A percentile compares a stretch with the other conserved stretches of the same genome.
Conservation (phyloP, 2,888 invertebrate genomes). For the Empis stercorea region DNA sequence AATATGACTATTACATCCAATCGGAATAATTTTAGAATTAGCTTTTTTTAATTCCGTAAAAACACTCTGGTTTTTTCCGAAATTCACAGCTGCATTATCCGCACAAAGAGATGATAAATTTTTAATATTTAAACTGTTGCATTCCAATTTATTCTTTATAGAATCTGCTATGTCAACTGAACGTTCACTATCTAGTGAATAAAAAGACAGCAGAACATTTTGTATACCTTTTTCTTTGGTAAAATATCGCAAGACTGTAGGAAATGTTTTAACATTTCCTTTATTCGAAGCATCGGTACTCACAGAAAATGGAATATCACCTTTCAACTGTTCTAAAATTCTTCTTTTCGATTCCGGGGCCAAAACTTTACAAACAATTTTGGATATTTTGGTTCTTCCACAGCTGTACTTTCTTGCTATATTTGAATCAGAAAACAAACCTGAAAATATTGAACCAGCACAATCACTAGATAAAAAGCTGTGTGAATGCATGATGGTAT, state of each 20-base stretch:
- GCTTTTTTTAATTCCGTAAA: neutral
- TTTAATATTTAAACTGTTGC: neutral
- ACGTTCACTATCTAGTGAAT: neutral
- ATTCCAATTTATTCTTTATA: neutral
- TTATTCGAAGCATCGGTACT: neutral
- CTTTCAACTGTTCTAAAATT: neutral
- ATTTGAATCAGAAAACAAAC: neutral
- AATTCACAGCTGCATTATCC: slow-evolving; percentile 4
- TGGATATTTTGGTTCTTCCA: neutral
- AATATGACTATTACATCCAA: neutral
- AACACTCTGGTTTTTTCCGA: slow-evolving; percentile 6
- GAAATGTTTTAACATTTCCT: slow-evolving; percentile 1
- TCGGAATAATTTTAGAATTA: neutral
- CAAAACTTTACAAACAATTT: neutral
- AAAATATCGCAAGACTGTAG: neutral
- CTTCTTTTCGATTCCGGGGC: neutral
- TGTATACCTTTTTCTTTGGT: slow-evolving; percentile 2
- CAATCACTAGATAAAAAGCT: neutral
- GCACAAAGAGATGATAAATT: neutral
- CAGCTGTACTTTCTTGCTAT: neutral
- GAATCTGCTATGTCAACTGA: neutral
- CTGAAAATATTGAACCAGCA: neutral
- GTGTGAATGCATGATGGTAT: neutral
- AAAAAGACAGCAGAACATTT: neutral
- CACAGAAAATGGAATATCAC: neutral